Percentiles rank a stretch among this genome's conserved stretches.
These are phyloP conservation scores for Cirrhinus molitorella DNA, from an alignment of 2,797 vertebrate genomes.

Conservation along the genomic window DNA sequence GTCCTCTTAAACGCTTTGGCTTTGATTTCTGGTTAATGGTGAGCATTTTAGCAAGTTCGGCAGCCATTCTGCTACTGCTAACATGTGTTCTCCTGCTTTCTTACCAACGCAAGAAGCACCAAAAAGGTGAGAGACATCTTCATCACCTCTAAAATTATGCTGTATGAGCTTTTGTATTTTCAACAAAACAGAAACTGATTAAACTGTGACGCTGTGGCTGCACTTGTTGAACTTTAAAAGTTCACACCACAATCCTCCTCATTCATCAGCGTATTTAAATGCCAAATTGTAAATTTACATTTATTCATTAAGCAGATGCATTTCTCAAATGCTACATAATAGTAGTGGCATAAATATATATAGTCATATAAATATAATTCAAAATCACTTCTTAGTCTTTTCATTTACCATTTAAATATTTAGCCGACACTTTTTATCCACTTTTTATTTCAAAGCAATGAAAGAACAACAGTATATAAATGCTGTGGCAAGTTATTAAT, in stretches of 20 bases:
- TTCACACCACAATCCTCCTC: neutral
- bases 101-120: slow-evolving; percentile 48
- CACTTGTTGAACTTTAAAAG: neutral
- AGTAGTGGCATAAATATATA: neutral
- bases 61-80: slow-evolving; percentile 56
- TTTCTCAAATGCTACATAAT: too few relatives aligned
- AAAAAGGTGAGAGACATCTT: neutral
- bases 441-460: too few relatives aligned
- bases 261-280: neutral
- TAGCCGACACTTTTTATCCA: too few relatives aligned
- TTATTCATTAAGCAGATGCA: too few relatives aligned
- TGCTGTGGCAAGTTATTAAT: too few relatives aligned
- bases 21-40: slow-evolving; percentile 60
- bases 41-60: slow-evolving; percentile 61
- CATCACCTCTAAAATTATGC: neutral
- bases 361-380: neutral
- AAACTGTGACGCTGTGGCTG: neutral
- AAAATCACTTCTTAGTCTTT: too few relatives aligned
- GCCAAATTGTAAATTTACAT: neutral
- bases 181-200: neutral
- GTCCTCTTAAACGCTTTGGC: neutral
- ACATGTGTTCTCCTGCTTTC: slow-evolving; percentile 18
- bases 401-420: too few relatives aligned
- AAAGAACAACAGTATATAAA: too few relatives aligned
- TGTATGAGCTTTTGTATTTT: neutral